A percentile compares a stretch with the other conserved stretches of the same genome.
These are phyloP conservation scores for Apodemus speciosus DNA, from an alignment of 2,113 vertebrate species.

Conservation along the genomic window DNA sequence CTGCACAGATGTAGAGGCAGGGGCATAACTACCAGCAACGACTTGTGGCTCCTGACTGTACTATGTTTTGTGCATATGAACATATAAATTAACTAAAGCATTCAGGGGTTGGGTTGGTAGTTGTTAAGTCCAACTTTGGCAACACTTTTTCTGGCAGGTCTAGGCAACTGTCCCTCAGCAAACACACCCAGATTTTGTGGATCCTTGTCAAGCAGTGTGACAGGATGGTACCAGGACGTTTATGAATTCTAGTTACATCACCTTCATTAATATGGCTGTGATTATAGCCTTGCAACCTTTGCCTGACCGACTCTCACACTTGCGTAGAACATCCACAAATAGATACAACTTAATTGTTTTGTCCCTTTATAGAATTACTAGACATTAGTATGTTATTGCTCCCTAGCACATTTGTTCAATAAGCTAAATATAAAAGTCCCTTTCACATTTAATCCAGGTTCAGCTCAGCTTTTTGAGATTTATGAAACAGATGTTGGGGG, in stretches of 20 bases:
- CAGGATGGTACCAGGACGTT: background rate
- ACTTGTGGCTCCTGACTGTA: background rate
- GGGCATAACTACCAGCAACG: background rate
- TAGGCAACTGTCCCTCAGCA: background rate
- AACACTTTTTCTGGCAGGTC: background rate
- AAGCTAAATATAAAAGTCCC: background rate
- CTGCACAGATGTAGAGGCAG: background rate
- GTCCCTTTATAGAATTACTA: background rate
- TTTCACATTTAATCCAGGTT: background rate
- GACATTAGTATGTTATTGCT: background rate
- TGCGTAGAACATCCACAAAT: background rate
- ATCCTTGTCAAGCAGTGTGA: background rate
- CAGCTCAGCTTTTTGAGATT: background rate
- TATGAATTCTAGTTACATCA: background rate
- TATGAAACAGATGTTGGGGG: background rate
- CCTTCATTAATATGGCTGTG: background rate
- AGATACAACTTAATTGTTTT: background rate
- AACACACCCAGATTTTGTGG: background rate
- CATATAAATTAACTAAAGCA: background rate
- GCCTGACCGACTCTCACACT: accelerated
- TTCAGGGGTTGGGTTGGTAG: background rate
- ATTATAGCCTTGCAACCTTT: background rate
- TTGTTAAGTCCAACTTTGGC: background rate
- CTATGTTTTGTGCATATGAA: background rate
- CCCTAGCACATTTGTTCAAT: background rate